phyloP scores from a whole-genome alignment of 2,113 vertebrate species.

The Gnathonemus echidnorhynchus region DNA sequence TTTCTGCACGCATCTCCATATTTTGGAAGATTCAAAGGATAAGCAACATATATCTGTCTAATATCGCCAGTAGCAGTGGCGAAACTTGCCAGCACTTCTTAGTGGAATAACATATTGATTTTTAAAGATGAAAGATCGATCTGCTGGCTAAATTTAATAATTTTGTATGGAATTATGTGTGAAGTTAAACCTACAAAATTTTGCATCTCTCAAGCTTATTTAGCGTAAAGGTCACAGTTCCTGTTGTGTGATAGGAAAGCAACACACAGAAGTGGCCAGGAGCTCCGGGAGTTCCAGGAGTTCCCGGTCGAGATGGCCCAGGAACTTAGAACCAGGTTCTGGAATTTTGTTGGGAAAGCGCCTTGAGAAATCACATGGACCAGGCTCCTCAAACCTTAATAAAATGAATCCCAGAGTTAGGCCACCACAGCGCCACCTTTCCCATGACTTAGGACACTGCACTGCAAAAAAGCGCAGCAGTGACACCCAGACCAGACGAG shows the following conservation, averaged over 20 bases:
- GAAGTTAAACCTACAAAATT: neutral
- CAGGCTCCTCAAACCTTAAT: neutral
- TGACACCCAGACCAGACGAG: constrained; percentile 59
- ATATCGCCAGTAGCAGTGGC: neutral
- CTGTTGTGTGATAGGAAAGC: neutral
- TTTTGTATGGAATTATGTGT: neutral
- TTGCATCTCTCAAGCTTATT: neutral
- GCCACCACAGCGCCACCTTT: constrained; percentile 3
- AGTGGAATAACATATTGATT: no score
- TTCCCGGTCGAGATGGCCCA: neutral
- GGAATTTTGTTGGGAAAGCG: neutral
- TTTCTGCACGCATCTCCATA: neutral
- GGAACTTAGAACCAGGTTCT: neutral
- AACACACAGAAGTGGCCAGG: neutral
- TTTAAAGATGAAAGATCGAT: no score
- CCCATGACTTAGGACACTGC: constrained; percentile 26
- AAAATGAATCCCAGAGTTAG: constrained; percentile 21
- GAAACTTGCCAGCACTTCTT: neutral
- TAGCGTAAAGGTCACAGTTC: neutral
- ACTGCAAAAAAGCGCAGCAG: constrained; percentile 42
- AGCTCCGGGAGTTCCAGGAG: neutral
- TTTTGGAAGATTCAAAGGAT: neutral
- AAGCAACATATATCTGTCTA: neutral
- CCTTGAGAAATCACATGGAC: neutral
- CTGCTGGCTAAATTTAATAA: neutral